A percentile compares a stretch with the other conserved stretches of the same genome.
phyloP scores from a whole-genome alignment of 2,113 vertebrate species.

The Lagopus muta region DNA sequence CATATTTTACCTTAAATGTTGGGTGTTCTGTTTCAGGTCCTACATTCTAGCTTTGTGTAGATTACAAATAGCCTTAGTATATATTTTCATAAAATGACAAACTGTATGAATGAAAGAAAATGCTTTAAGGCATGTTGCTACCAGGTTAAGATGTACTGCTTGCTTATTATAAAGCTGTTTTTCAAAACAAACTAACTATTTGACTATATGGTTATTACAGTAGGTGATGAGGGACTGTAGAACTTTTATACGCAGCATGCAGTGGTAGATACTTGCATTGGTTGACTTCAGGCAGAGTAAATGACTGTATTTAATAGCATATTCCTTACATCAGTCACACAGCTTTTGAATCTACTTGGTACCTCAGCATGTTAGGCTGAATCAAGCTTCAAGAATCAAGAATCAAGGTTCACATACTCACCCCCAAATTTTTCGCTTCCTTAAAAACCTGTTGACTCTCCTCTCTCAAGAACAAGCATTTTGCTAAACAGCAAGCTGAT shows the following conservation, averaged over 20 bases:
- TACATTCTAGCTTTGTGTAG: constrained; percentile 34
- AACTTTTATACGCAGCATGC: neutral
- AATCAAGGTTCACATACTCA: neutral
- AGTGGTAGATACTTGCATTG: neutral
- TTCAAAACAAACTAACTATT: neutral
- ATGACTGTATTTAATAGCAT: neutral
- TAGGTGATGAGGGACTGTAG: neutral
- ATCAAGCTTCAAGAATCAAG: neutral
- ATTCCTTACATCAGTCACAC: neutral
- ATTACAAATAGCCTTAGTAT: constrained; percentile 29
- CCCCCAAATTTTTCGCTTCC: neutral
- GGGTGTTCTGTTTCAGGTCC: constrained; percentile 55
- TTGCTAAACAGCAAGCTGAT: neutral
- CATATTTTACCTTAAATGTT: constrained; percentile 54
- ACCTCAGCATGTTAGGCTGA: neutral
- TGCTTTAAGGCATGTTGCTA: neutral
- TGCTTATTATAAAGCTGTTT: constrained; percentile 3
- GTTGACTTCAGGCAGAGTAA: neutral
- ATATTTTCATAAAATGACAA: constrained; percentile 36
- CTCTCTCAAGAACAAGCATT: neutral
- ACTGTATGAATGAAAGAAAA: constrained; percentile 34
- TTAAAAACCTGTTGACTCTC: neutral
- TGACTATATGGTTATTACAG: neutral
- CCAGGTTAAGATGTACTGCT: neutral
- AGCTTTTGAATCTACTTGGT: neutral